Conservation (phyloP, 2,888 invertebrate species). For the Lobophora halterata region DNA sequence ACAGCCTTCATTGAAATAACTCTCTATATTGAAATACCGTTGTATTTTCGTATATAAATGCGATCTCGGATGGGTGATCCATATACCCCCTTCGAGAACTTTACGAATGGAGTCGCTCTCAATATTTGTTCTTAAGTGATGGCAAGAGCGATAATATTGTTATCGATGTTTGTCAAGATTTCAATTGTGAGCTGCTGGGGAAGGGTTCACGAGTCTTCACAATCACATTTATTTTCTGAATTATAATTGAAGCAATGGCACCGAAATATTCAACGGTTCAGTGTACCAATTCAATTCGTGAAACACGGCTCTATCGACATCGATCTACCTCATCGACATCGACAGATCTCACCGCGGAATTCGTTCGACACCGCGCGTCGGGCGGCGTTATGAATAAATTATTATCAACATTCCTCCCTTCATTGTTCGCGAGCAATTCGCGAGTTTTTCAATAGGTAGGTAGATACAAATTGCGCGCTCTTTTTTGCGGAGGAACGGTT, state of each 20-base stretch:
- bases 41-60: conserved; percentile 30
- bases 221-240: no score
- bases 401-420: conserved; percentile 29
- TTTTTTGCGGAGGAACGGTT: conserved; percentile 7
- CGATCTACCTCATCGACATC: conserved; percentile 2
- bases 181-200: no score
- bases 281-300: no score
- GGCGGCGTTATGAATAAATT: conserved; percentile 35
- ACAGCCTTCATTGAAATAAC: conserved; percentile 18
- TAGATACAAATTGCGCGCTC: conserved; percentile 19
- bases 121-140: conserved; percentile 23
- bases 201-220: no score
- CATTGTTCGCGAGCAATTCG: conserved; percentile 21
- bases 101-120: conserved; percentile 21
- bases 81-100: conserved; percentile 31
- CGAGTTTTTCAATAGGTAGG: conserved; percentile 23
- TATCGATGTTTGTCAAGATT: conserved; percentile 5
- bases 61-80: conserved; percentile 24
- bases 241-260: no score
- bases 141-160: conserved; percentile 1
- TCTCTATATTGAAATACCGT: conserved; percentile 32
- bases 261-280: no score
- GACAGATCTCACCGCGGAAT: conserved; percentile 16
- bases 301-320: conserved; percentile 8
- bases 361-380: conserved; percentile 18